Evolutionary conservation across 2,888 invertebrate species (phyloP).

Genomic region (Rhabditophanes sp.): DNA sequence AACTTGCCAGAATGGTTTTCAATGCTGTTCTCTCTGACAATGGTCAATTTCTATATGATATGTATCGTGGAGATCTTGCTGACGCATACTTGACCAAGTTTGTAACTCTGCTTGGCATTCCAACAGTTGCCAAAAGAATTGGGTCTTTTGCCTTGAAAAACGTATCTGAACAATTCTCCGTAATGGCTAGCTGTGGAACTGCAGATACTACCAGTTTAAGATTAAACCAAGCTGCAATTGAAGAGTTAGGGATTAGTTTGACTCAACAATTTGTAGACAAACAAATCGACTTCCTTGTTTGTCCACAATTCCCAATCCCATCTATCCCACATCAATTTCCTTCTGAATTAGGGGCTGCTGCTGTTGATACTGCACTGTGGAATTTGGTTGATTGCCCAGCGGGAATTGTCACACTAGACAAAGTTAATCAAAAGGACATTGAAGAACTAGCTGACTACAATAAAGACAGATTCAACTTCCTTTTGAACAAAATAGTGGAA

Average conservation of each 20-base stretch:
- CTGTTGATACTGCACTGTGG: conserved; percentile 38
- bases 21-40: conserved; percentile 31
- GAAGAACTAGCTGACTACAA: conserved; percentile 19
- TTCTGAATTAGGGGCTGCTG: conserved; percentile 22
- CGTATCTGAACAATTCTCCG: neutral
- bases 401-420: conserved; percentile 45
- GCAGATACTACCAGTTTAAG: too few relatives aligned
- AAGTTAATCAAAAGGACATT: conserved; percentile 29
- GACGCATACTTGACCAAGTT: conserved; percentile 30
- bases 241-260: too few relatives aligned
- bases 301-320: conserved; percentile 18
- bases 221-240: too few relatives aligned
- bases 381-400: conserved; percentile 45
- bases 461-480: conserved; percentile 19
- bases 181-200: neutral
- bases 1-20: conserved; percentile 19
- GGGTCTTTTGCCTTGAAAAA: conserved; percentile 7
- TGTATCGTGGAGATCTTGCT: conserved; percentile 27
- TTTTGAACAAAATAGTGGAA: conserved; percentile 19
- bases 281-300: neutral
- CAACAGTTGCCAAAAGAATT: neutral
- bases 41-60: conserved; percentile 22
- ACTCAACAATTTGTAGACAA: too few relatives aligned
- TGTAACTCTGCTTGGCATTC: conserved; percentile 15
- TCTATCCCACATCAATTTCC: conserved; percentile 32